These are phyloP conservation scores for Heliconius charithonia DNA, from an alignment of 2,888 invertebrate species.

Conservation along the genomic window DNA sequence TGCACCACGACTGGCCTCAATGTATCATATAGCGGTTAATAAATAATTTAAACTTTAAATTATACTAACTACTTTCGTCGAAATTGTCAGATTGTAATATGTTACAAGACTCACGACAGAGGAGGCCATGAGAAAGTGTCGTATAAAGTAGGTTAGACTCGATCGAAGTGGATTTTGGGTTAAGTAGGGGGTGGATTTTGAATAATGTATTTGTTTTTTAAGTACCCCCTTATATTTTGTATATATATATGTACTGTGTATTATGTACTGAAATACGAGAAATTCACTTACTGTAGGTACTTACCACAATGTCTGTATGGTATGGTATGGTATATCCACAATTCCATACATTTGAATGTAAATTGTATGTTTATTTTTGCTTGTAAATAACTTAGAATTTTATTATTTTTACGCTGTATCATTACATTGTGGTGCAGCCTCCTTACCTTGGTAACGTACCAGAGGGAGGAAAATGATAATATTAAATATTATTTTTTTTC, in stretches of 20 bases:
- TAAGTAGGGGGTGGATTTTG: constrained; percentile 16
- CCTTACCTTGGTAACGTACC: too few species aligned
- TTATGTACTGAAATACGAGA: too few species aligned
- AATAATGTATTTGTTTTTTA: constrained; percentile 20
- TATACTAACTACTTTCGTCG: not conserved
- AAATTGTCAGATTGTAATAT: not conserved
- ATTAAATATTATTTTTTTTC: not conserved
- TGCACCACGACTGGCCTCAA: too few species aligned
- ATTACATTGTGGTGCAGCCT: too few species aligned
- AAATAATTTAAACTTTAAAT: not conserved
- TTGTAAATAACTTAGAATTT: not conserved
- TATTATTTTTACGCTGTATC: too few species aligned
- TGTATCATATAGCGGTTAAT: too few species aligned
- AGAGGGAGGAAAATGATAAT: not conserved
- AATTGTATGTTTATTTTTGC: not conserved
- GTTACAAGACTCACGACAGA: not conserved
- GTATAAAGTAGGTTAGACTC: constrained; percentile 17
- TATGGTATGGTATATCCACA: too few species aligned
- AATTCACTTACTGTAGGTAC: not conserved
- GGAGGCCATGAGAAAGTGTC: not conserved
- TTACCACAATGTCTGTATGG: not conserved
- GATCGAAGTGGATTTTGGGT: constrained; percentile 16
- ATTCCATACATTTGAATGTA: constrained; percentile 4
- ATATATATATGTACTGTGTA: too few species aligned
- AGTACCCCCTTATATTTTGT: not conserved